A percentile compares a stretch with the other conserved stretches of the same genome.
Evolutionary conservation across 2,113 vertebrate species (phyloP).

Genomic region (Chiloscyllium plagiosum): DNA sequence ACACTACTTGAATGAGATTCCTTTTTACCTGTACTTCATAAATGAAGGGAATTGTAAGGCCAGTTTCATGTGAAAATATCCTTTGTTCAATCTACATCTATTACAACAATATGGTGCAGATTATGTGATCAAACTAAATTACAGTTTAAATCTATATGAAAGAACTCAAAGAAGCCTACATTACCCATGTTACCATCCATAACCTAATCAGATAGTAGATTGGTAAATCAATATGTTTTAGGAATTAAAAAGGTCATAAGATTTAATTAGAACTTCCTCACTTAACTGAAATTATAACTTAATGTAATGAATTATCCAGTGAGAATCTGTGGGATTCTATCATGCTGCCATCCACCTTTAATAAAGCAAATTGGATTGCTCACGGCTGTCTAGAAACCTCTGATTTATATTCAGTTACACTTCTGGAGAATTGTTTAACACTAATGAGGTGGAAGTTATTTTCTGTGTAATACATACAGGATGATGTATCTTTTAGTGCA

Average conservation of each 20-base stretch:
- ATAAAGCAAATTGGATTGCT: slow-evolving; percentile 13
- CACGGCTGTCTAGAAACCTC: neutral
- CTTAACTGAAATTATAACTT: neutral
- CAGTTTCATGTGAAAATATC: neutral
- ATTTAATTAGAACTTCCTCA: slow-evolving; percentile 5
- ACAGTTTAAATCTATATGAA: neutral
- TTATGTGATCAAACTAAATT: neutral
- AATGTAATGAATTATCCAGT: neutral
- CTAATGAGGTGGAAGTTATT: slow-evolving; percentile 9
- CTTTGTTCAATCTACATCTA: neutral
- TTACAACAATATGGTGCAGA: neutral
- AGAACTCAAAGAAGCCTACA: neutral
- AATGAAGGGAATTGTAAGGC: neutral
- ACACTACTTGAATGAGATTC: neutral
- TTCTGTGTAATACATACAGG: neutral
- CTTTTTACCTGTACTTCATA: neutral
- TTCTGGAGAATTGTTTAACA: slow-evolving; percentile 6
- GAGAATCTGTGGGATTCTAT: neutral
- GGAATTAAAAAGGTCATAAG: neutral
- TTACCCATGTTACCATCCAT: neutral
- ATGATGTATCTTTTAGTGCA: neutral
- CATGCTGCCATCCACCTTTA: neutral
- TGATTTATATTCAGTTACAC: neutral
- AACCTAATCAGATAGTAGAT: neutral
- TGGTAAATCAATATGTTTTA: neutral